A percentile compares a stretch with the other conserved stretches of the same genome.
Evolutionary conservation across 2,797 vertebrate species (phyloP).

Genomic region (Babyrousa celebensis): DNA sequence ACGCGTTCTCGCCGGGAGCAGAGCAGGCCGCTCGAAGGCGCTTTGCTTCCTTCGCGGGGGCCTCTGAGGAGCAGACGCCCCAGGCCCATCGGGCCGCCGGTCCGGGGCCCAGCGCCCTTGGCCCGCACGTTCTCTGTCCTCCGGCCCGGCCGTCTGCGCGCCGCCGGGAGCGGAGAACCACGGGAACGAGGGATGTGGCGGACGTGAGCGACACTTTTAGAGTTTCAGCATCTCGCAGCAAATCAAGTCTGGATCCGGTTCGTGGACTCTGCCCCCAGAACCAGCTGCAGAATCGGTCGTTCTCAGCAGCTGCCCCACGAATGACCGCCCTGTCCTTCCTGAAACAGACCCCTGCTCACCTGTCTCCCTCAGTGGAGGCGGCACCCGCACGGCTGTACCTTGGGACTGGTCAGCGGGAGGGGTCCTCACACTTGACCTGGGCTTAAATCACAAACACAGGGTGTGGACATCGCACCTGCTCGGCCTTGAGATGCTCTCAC

Average conservation of each 20-base stretch:
- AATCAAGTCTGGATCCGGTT: neutral
- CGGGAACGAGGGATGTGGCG: neutral
- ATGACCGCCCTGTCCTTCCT: slow-evolving; percentile 86
- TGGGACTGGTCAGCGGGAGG: slow-evolving; percentile 89
- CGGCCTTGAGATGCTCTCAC: slow-evolving; percentile 89
- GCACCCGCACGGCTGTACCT: too few relatives aligned
- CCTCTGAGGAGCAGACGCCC: neutral
- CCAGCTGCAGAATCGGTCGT: neutral
- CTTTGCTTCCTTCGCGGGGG: neutral
- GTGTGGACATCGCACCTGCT: slow-evolving; percentile 90
- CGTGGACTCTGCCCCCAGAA: slow-evolving; percentile 31
- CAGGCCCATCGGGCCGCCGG: neutral
- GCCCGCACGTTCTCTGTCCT: neutral
- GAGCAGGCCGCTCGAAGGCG: neutral
- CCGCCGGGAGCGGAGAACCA: neutral
- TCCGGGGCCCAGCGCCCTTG: neutral
- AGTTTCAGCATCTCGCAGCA: neutral
- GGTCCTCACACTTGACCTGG: slow-evolving; percentile 86
- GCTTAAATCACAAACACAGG: slow-evolving; percentile 86
- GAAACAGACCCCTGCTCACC: slow-evolving; percentile 91
- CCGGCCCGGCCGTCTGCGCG: neutral
- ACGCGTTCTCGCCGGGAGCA: neutral
- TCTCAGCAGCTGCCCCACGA: neutral
- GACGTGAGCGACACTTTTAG: neutral
- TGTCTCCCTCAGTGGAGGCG: slow-evolving; percentile 92